A percentile compares a stretch with the other conserved stretches of the same genome.
phyloP scores from a whole-genome alignment of 2,888 invertebrate species.

The Polyploca ridens region DNA sequence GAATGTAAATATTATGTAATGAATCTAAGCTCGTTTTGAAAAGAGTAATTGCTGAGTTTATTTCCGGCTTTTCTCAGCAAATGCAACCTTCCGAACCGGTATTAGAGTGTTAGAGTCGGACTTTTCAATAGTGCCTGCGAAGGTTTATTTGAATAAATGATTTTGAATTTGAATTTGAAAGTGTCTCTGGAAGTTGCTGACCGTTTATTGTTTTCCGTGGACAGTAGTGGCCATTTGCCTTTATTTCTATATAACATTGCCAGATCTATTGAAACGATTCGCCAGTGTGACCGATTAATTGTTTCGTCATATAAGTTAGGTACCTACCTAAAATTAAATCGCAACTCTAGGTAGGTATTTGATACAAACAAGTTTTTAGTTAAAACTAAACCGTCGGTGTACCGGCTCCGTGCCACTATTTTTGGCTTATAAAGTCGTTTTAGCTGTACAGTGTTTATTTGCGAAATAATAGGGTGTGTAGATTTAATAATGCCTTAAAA shows the following conservation, averaged over 20 bases:
- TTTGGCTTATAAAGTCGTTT: conserved; percentile 39
- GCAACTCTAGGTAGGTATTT: conserved; percentile 16
- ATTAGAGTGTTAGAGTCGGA: too few species aligned
- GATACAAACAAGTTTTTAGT: conserved; percentile 60
- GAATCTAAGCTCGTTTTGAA: too few species aligned
- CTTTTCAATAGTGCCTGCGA: too few species aligned
- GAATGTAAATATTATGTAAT: too few species aligned
- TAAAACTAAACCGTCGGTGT: conserved; percentile 51
- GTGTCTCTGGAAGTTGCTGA: too few species aligned
- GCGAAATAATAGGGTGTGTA: not conserved
- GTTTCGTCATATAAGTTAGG: conserved; percentile 23
- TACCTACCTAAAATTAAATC: conserved; percentile 37
- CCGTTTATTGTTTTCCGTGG: not conserved
- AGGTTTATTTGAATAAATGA: too few species aligned
- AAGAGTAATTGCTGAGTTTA: too few species aligned
- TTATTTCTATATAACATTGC: not conserved
- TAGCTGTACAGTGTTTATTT: not conserved
- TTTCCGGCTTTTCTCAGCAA: too few species aligned
- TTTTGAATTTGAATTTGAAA: too few species aligned
- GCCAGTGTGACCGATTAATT: conserved; percentile 2
- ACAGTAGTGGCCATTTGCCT: not conserved
- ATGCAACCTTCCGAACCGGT: too few species aligned
- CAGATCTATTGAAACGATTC: not conserved
- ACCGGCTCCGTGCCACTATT: conserved; percentile 43
- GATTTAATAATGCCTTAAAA: too few species aligned